Percentiles rank a stretch among this genome's conserved stretches.
phyloP scores from a whole-genome alignment of 2,888 invertebrate species.

The Prostheceraeus crozeri region DNA sequence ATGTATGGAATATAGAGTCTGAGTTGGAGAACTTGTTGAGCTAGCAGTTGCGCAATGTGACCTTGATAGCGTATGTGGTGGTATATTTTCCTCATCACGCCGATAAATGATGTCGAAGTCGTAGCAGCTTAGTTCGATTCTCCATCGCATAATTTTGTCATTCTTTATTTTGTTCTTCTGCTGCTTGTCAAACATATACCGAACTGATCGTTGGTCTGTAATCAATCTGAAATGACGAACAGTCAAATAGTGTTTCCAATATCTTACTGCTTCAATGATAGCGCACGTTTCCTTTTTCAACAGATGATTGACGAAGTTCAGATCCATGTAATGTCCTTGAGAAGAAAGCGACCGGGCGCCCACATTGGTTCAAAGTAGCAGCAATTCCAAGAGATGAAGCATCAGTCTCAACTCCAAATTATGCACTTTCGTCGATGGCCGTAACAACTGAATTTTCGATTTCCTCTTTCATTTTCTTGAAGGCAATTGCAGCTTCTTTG shows the following conservation, averaged over 20 bases:
- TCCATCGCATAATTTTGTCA: conserved; percentile 41
- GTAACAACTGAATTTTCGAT: conserved; percentile 7
- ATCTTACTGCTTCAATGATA: conserved; percentile 39
- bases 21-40: too few relatives aligned
- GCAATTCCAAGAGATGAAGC: neutral
- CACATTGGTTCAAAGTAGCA: conserved; percentile 28
- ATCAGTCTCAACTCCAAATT: conserved; percentile 5
- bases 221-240: conserved; percentile 40
- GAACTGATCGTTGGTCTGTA: conserved; percentile 41
- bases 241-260: conserved; percentile 38
- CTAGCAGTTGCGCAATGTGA: conserved; percentile 13
- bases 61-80: conserved; percentile 38
- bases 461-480: conserved; percentile 3
- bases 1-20: conserved; percentile 26
- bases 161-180: conserved; percentile 41
- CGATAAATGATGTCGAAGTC: conserved; percentile 40
- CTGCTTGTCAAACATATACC: conserved; percentile 39
- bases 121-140: conserved; percentile 39
- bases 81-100: conserved; percentile 37
- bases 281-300: conserved; percentile 40
- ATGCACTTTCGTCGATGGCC: neutral
- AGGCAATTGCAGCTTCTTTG: neutral
- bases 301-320: conserved; percentile 33
- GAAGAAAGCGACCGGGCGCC: conserved; percentile 33
- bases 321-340: conserved; percentile 33